A percentile compares a stretch with the other conserved stretches of the same genome.
Conservation (phyloP, 2,888 invertebrate species). For the Laothoe populi region DNA sequence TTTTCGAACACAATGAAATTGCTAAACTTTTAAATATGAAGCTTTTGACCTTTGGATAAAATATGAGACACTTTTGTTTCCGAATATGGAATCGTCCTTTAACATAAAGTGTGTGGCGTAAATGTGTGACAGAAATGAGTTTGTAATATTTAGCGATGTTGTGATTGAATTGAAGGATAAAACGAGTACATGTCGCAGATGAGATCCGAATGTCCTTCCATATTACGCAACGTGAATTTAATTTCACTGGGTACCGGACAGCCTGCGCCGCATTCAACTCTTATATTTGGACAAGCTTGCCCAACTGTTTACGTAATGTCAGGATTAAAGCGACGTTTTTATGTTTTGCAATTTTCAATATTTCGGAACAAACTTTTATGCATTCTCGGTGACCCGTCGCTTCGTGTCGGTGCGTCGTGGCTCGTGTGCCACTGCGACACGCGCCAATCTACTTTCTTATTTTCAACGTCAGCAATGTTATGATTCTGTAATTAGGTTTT, state of each 20-base stretch:
- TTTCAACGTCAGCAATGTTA: constrained; percentile 49
- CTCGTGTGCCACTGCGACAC: constrained; percentile 28
- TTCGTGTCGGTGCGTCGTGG: constrained; percentile 37
- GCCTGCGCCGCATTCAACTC: constrained; percentile 60
- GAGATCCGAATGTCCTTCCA: constrained; percentile 53
- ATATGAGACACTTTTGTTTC: constrained; percentile 20
- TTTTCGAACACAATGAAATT: neutral
- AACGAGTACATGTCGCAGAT: neutral
- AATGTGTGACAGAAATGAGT: constrained; percentile 4
- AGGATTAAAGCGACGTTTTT: constrained; percentile 71
- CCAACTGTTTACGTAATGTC: constrained; percentile 73
- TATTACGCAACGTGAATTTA: constrained; percentile 62
- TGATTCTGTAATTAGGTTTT: constrained; percentile 47
- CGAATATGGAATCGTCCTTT: constrained; percentile 15
- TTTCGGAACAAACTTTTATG: constrained; percentile 66
- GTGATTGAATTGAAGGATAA: neutral
- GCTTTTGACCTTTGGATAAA: constrained; percentile 14
- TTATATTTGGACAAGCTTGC: constrained; percentile 73
- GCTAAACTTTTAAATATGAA: constrained; percentile 11
- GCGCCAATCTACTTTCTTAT: constrained; percentile 52
- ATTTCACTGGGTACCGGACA: constrained; percentile 64
- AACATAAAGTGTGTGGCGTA: constrained; percentile 10
- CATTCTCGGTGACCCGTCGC: constrained; percentile 46
- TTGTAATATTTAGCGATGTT: constrained; percentile 17
- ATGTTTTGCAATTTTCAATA: constrained; percentile 75